Percentiles rank a stretch among this genome's conserved stretches.
Conservation (phyloP, 2,113 vertebrate species). For the Apus apus region DNA sequence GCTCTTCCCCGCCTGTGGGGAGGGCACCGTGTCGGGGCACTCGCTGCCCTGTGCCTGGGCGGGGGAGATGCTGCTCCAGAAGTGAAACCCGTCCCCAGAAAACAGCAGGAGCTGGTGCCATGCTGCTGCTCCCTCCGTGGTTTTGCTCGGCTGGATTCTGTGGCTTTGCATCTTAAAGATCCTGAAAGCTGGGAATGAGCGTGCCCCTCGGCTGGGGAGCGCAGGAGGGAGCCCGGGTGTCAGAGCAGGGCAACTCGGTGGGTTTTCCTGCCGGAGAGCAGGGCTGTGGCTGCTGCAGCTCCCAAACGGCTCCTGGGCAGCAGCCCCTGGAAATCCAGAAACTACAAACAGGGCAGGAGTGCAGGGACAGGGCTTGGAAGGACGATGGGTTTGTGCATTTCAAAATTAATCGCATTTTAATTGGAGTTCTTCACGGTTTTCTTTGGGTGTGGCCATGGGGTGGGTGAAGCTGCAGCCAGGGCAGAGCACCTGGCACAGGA, state of each 20-base stretch:
- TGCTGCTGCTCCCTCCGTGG: accelerated
- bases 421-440: no score
- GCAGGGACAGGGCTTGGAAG: no score
- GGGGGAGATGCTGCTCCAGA: not conserved
- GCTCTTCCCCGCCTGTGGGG: constrained; percentile 42
- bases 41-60: accelerated
- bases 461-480: no score
- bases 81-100: not conserved
- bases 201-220: not conserved
- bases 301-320: no score
- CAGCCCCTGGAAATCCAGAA: no score
- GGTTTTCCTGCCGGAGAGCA: not conserved
- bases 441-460: no score
- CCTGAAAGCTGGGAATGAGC: not conserved
- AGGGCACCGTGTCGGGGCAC: not conserved
- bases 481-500: no score
- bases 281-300: not conserved
- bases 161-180: not conserved
- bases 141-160: not conserved
- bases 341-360: no score
- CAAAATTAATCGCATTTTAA: no score
- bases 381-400: no score
- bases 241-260: not conserved
- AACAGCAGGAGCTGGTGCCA: accelerated
- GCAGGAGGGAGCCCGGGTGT: not conserved